A percentile compares a stretch with the other conserved stretches of the same genome.
Evolutionary conservation across 1,140 invertebrate genomes (phyloP).

Genomic region (Drosophila ercepeae): DNA sequence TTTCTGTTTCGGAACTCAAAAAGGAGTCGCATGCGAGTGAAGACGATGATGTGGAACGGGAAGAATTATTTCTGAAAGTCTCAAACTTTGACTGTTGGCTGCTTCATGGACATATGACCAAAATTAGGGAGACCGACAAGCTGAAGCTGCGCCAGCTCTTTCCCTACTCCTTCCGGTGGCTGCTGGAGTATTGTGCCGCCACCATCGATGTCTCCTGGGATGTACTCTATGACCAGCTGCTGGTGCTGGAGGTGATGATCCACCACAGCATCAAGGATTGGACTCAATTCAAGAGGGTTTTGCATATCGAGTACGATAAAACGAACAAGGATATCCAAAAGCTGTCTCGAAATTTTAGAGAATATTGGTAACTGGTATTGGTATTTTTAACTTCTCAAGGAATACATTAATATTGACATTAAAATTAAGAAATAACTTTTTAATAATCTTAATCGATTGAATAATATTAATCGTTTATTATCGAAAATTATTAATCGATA

Average conservation of each 20-base stretch:
- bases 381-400: no score
- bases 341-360: constrained; percentile 48
- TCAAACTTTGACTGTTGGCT: constrained; percentile 83
- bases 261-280: constrained; percentile 65
- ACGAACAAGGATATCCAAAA: constrained; percentile 57
- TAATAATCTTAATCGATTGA: no score
- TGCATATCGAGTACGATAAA: constrained; percentile 50
- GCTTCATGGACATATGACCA: constrained; percentile 44
- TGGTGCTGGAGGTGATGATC: constrained; percentile 75
- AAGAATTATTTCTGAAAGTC: constrained; percentile 35
- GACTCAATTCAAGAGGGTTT: constrained; percentile 33
- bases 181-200: constrained; percentile 84
- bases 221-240: constrained; percentile 84
- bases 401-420: no score
- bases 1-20: neutral
- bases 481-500: no score
- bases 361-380: constrained; percentile 68
- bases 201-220: constrained; percentile 82
- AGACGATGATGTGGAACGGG: neutral
- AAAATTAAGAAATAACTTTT: no score
- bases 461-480: no score
- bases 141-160: constrained; percentile 81
- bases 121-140: constrained; percentile 31
- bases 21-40: neutral
- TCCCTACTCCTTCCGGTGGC: constrained; percentile 85